Evolutionary conservation across 1,140 invertebrate species (phyloP), one percentile per base, ranked within the genome.

Genomic region (Scaptomyza montana): DNA sequence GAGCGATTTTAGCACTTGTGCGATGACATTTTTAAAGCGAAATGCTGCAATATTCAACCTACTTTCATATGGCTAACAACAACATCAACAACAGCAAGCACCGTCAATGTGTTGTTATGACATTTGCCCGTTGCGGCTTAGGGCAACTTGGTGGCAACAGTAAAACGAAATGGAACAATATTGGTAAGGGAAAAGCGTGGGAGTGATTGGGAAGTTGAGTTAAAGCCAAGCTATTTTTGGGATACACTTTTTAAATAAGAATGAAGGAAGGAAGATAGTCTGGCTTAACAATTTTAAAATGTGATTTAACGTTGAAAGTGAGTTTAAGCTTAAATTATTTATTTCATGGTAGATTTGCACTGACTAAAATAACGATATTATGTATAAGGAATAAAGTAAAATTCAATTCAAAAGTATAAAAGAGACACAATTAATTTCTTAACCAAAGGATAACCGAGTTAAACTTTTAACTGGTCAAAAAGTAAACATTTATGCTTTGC

Each of bases 1-100:
- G 78, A 86, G 82, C 78, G 84, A 86, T 86, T 89, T 86, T 82
- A 87, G 82, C 82, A 89, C 84, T 86, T 86, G 65, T 69, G 75
- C 53, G 71, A 57, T 78, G 71, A 75, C 77, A 87, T 78, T 80
- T 87, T 86, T 87, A 81, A 82, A 82, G 76, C 51, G 54, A 61
- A 76, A 87, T 86, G 67, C 70, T 87, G 75, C 82, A 87, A 70
- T 81, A 78, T 86, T 87, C 78, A 86, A 78, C 81, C 78, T 75
- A 80, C 71, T 87, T 81, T 87, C 60, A 68, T 72, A 56, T 60
- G 66, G 67, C 75, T 65, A 60, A 46, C n/a, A n/a, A n/a, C n/a
- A n/a, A n/a, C n/a, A n/a, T n/a, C 74, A 70, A 45, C 69, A 57
- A 28, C 55, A 55, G 46, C 45, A 57, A 71, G 61, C 57, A 70